Base-by-base conservation (phyloP, 2,888 invertebrate species). In the Lissocephala sabroskyi region DNA sequence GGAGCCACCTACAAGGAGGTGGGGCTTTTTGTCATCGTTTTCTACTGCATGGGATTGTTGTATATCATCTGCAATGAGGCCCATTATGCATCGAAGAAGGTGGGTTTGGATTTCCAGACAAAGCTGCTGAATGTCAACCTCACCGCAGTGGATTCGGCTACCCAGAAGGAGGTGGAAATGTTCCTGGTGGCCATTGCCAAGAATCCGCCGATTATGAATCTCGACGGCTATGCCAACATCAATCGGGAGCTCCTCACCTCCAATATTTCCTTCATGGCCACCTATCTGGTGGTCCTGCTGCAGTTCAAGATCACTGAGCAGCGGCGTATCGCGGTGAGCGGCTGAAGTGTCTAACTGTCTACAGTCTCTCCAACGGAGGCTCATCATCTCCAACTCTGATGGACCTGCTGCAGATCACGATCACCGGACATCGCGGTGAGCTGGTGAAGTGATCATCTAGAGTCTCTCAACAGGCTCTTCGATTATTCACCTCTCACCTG, bases 61-160 rank as follows among this genome's bases (percentile, higher is more conserved):
- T 92, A 87, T 70, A 89, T 91, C 52, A 91, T 92, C 57, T 91
- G 91, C 79, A 92, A 92, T 74, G 91, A 91, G 68, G 91, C 91
- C 3, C 89, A 91, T 79, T 89, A 90, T 74, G 88, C 90, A 48
- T 88, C 90, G 1, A 85, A 87, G 40, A 89, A 89, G 84, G 89
- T 89, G 1, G 89, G 88, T 0, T 79, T 88, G 3, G 87, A 89
- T 56, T 89, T 89, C 77, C 89, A 90, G 82, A 87, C 88, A 11
- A 87, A 89, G 57, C 84, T 91, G 9, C 82, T 92, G 1, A 90
- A 89, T 71, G 89, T 91, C 0, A 91, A 91, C 81, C 84, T 91
- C 5, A 87, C 88, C 0, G 87, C 88, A 0, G 87, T 91, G 5
- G 90, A 91, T 79, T 85, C 86, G 33, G 87, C 88, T 44, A 89